phyloP scores from a whole-genome alignment of 2,797 vertebrate species.

The Typhlichthys eigenmanni region DNA sequence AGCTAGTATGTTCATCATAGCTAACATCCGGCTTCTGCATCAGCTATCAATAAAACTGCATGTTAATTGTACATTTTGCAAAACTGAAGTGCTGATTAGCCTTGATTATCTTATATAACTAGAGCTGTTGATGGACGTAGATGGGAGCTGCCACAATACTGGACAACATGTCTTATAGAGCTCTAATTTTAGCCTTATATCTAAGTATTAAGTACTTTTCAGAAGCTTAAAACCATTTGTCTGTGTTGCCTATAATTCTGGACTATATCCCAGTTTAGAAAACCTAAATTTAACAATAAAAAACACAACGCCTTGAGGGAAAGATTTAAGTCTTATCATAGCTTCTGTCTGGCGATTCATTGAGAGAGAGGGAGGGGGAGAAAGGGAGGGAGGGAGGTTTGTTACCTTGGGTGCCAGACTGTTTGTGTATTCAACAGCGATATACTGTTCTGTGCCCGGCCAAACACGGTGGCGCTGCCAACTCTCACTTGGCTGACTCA shows the following conservation, averaged over 20 bases:
- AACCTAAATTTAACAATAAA: constrained; percentile 49
- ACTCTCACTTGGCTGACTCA: constrained; percentile 61
- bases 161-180: constrained; percentile 25
- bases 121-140: constrained; percentile 37
- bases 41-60: background rate
- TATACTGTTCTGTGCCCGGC: constrained; percentile 51
- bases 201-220: constrained; percentile 18
- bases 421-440: constrained; percentile 60
- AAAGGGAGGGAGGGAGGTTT: constrained; percentile 8
- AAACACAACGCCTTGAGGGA: constrained; percentile 22
- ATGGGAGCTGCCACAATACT: constrained; percentile 41
- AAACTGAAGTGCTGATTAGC: constrained; percentile 58
- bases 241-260: constrained; percentile 32
- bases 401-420: constrained; percentile 58
- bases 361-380: constrained; percentile 49
- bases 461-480: constrained; percentile 61
- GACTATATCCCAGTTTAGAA: constrained; percentile 34
- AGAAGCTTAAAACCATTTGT: constrained; percentile 27
- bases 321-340: constrained; percentile 48
- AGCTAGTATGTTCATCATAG: constrained; percentile 37
- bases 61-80: constrained; percentile 50
- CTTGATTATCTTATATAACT: constrained; percentile 71
- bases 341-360: constrained; percentile 33
- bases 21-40: constrained; percentile 20
- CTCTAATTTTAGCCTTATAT: constrained; percentile 33